Conservation (phyloP, 2,797 vertebrate genomes). For the Rhinoraja longicauda region DNA sequence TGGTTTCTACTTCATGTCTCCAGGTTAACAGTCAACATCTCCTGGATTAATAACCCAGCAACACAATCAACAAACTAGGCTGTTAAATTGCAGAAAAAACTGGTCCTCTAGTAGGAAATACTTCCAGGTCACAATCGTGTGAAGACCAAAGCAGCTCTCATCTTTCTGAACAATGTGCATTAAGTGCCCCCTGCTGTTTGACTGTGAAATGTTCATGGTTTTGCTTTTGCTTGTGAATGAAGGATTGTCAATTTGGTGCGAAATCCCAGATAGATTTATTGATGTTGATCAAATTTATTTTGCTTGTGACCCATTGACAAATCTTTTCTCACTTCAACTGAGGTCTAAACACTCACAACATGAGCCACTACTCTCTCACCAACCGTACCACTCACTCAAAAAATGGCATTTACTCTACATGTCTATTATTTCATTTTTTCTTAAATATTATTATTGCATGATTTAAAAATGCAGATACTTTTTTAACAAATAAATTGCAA, state of each 20-base stretch:
- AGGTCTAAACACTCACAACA: neutral
- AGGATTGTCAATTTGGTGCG: neutral
- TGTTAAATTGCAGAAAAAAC: too few relatives aligned
- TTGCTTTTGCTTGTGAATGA: too few relatives aligned
- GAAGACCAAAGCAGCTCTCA: neutral
- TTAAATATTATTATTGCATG: neutral
- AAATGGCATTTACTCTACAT: neutral
- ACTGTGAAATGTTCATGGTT: neutral
- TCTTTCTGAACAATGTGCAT: neutral
- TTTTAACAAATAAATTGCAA: neutral
- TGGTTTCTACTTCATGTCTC: too few relatives aligned
- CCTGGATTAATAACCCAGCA: too few relatives aligned
- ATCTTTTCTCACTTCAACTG: neutral
- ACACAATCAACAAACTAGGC: too few relatives aligned
- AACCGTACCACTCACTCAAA: neutral
- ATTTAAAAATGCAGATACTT: neutral
- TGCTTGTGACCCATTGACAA: neutral
- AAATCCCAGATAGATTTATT: neutral
- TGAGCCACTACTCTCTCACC: neutral
- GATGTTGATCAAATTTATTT: neutral
- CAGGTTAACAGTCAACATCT: too few relatives aligned
- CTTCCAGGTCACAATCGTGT: neutral
- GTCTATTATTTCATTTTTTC: neutral
- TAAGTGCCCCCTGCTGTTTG: conserved; percentile 27
- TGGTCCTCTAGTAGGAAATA: neutral